Evolutionary conservation across 2,888 invertebrate genomes (phyloP).

Genomic region (Drosophila robusta): DNA sequence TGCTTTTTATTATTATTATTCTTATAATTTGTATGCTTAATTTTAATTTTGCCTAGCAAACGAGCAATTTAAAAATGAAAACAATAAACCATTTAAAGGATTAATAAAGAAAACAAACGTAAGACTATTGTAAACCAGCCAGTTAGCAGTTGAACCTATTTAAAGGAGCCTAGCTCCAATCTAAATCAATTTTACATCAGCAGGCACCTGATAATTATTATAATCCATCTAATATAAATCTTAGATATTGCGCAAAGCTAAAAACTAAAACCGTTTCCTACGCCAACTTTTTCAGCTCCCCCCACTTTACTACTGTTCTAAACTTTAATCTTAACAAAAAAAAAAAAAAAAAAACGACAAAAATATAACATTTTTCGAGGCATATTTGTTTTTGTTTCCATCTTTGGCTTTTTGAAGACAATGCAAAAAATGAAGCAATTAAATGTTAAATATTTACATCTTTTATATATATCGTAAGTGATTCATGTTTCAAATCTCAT

Average conservation of each 20-base stretch:
- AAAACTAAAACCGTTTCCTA: slow-evolving; percentile 46
- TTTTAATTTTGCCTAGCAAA: slow-evolving; percentile 16
- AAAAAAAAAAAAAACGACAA: background rate
- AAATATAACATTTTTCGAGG: slow-evolving; percentile 23
- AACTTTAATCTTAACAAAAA: background rate
- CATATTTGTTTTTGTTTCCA: slow-evolving; percentile 26
- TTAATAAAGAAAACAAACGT: background rate
- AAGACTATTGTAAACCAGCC: slow-evolving; percentile 54
- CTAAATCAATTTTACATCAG: slow-evolving; percentile 24
- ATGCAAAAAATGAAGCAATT: slow-evolving; percentile 21
- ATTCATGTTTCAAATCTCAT: slow-evolving; percentile 29
- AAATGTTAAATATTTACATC: slow-evolving; percentile 30
- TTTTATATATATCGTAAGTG: slow-evolving; percentile 25
- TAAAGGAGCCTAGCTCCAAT: slow-evolving; percentile 46
- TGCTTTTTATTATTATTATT: slow-evolving; percentile 1
- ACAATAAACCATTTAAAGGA: slow-evolving; percentile 13
- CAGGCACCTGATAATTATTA: slow-evolving; percentile 17
- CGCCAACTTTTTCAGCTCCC: slow-evolving; percentile 56
- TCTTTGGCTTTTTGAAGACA: slow-evolving; percentile 20
- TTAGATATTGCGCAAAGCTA: slow-evolving; percentile 12
- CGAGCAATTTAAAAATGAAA: slow-evolving; percentile 9
- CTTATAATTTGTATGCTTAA: background rate
- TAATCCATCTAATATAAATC: slow-evolving; percentile 13
- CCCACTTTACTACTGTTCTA: slow-evolving; percentile 14
- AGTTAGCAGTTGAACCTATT: slow-evolving; percentile 41